phyloP scores from a whole-genome alignment of 2,113 vertebrate species.

The Zosterops borbonicus region DNA sequence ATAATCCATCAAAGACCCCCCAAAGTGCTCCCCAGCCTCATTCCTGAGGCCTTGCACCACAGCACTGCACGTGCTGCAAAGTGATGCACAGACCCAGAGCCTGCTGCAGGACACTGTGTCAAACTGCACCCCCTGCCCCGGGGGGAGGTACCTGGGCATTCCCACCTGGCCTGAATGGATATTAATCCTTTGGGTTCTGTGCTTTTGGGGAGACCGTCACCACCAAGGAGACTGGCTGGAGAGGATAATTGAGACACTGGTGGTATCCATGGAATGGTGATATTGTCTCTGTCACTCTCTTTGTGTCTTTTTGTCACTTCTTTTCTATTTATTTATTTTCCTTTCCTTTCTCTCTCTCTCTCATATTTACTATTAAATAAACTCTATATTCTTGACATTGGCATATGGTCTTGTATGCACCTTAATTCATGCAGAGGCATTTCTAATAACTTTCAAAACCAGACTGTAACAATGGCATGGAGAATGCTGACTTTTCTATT shows the following conservation, averaged over 20 bases:
- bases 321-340: background rate
- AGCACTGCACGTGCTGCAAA: too few species aligned
- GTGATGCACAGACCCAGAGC: too few species aligned
- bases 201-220: background rate
- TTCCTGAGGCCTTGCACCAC: too few species aligned
- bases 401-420: accelerated
- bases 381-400: background rate
- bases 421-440: background rate
- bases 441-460: background rate
- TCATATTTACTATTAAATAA: background rate
- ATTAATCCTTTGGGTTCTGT: background rate
- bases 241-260: accelerated
- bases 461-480: background rate
- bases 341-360: background rate
- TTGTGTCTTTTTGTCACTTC: background rate
- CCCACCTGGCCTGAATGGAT: accelerated
- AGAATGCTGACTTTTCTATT: background rate
- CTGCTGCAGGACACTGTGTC: too few species aligned
- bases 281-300: background rate
- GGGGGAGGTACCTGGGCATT: background rate
- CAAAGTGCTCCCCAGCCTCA: too few species aligned
- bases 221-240: too few species aligned
- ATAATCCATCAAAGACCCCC: too few species aligned
- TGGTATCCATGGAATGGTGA: too few species aligned
- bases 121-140: too few species aligned